Percentiles rank a stretch among this genome's conserved stretches.
Conservation (phyloP, 2,797 vertebrate species). For the Petrocephalus schoutedeni region DNA sequence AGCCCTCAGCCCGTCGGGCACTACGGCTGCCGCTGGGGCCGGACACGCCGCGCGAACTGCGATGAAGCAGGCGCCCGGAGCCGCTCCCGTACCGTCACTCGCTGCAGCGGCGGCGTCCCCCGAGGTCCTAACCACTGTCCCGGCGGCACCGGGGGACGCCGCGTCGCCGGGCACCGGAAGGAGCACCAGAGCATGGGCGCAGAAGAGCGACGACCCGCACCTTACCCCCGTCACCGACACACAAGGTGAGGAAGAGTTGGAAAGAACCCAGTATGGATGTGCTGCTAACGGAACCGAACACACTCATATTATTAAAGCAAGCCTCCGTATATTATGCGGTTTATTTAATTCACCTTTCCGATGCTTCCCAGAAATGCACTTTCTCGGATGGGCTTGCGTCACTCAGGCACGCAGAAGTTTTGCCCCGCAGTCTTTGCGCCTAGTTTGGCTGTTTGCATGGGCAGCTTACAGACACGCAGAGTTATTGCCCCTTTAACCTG, state of each 20-base stretch:
- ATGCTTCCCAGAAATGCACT: not conserved
- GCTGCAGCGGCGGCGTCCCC: not conserved
- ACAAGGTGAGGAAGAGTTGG: conserved; percentile 20
- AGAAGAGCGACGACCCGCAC: not conserved
- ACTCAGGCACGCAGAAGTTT: not conserved
- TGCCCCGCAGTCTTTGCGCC: not conserved
- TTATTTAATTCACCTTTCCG: not conserved
- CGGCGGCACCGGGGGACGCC: not conserved
- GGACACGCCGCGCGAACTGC: conserved; percentile 25
- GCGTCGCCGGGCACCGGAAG: not conserved
- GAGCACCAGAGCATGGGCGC: not conserved
- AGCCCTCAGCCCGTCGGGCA: conserved; percentile 33
- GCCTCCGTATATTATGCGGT: not conserved
- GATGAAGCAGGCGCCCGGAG: conserved; percentile 32
- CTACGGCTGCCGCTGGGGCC: conserved; percentile 38
- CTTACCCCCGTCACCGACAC: not conserved
- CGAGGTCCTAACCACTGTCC: not conserved
- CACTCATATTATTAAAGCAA: not conserved
- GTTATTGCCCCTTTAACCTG: not conserved
- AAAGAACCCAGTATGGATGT: not conserved
- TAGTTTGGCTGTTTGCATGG: not conserved
- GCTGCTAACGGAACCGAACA: not conserved
- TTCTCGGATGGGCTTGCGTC: not conserved
- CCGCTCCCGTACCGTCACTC: conserved; percentile 17
- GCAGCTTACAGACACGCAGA: not conserved